phyloP scores from a whole-genome alignment of 92 coral and sea anemone species.

The Scolanthus callimorphus region DNA sequence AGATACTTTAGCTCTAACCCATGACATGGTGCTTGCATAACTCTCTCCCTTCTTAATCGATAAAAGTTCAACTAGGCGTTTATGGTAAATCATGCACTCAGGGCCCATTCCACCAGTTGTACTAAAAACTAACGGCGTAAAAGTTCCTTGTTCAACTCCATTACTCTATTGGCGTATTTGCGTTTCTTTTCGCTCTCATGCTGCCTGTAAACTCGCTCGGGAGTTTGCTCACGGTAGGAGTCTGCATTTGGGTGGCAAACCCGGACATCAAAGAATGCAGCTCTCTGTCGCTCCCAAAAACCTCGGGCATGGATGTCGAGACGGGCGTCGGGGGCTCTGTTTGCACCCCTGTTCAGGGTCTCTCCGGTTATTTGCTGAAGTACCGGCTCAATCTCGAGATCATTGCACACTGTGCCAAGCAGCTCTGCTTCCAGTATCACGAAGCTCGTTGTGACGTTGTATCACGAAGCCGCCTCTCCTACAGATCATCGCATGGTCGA shows the following conservation, averaged over 20 bases:
- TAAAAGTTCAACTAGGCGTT: too few species aligned
- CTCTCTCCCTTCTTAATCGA: too few species aligned
- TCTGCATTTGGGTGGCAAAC: slow-evolving; percentile 1
- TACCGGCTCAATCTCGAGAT: slow-evolving; percentile 21
- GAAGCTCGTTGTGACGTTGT: slow-evolving; percentile 45
- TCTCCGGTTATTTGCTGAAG: slow-evolving; percentile 34
- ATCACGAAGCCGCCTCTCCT: slow-evolving; percentile 30
- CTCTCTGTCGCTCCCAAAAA: slow-evolving; percentile 28
- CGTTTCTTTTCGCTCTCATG: slow-evolving; percentile 49
- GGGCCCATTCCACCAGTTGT: slow-evolving; percentile 41
- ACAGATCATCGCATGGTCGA: slow-evolving; percentile 39
- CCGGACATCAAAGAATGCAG: slow-evolving; percentile 15
- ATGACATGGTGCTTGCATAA: too few species aligned
- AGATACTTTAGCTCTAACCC: too few species aligned
- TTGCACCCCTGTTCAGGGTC: slow-evolving; percentile 33
- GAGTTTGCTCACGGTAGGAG: slow-evolving; percentile 26
- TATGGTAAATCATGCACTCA: too few species aligned
- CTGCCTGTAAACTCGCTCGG: slow-evolving; percentile 33
- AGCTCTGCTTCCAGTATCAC: slow-evolving; percentile 27
- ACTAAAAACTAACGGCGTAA: slow-evolving; percentile 17
- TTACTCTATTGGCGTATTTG: not conserved
- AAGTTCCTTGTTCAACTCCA: slow-evolving; percentile 14
- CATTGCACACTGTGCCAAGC: slow-evolving; percentile 9
- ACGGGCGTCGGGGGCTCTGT: slow-evolving; percentile 36
- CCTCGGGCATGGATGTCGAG: slow-evolving; percentile 33